Base-by-base conservation (phyloP, 2,888 invertebrate species). In the Ellobium chinense region DNA sequence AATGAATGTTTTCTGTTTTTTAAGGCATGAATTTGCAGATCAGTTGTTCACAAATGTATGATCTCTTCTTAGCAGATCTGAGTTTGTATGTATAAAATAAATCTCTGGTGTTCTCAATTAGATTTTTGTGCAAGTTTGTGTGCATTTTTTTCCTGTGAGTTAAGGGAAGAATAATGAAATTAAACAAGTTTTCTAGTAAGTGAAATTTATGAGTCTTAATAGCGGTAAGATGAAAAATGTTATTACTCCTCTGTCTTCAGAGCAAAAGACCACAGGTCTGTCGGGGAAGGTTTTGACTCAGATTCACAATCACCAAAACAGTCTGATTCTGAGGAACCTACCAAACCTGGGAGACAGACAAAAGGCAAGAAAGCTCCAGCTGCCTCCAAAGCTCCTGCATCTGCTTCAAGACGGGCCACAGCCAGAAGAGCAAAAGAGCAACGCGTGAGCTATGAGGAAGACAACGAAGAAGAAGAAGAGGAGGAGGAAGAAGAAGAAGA, bases 281-380 rank as follows among this genome's bases (percentile, higher is more conserved):
- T 80, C 24, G 75, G 69, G 31, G 80, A 80, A 74, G 73, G 68
- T 36, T 80, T 80, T 75, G 80, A 80, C 60, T 75, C 75, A 31
- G 80, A 80, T 29, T 80, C 80, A 7, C 80, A 80, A n/a, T 80
- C 80, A 12, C 75, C 75, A 2, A 73, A 74, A 58, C 74, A 74
- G 14, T 80, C 80, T 58, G 80, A 77, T 58, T 29, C 76, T 37
- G 80, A 80, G 14, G 75, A 75, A 36, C 18, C 54, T 2, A 29
- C 36, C 18, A 75, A 70, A 29, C 24, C 68, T 27, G 69, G n/a
- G 34, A 80, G 37, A 65, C 68, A 39, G 37, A 58, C 37, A 24
- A 75, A 68, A 34, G 62, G 31, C 7, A 76, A 62, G 60, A 80
- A 69, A 60, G n/a, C 24, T 5, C 14, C 46, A 21, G 14, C 34